Conservation (phyloP, 1,140 invertebrate species). For the Bombus pascuorum region DNA sequence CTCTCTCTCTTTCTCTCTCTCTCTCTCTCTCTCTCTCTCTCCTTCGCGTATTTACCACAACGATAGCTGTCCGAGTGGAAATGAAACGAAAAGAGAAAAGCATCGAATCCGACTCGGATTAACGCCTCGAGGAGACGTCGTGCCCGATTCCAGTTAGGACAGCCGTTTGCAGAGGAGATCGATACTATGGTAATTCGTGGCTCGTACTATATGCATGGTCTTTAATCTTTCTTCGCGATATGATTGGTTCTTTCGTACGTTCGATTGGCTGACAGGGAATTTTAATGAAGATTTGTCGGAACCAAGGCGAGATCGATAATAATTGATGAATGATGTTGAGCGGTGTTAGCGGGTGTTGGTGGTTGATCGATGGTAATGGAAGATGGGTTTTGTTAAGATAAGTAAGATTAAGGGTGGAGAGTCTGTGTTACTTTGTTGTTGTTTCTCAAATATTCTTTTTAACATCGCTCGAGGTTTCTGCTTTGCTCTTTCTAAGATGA, state of each 20-base stretch:
- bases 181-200: constrained; percentile 40
- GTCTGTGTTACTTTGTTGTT: too few species aligned
- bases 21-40: neutral
- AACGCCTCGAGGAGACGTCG: neutral
- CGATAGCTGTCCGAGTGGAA: neutral
- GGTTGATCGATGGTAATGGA: too few species aligned
- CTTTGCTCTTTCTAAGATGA: too few species aligned
- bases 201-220: neutral
- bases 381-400: too few species aligned
- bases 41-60: neutral
- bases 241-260: neutral
- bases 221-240: constrained; percentile 3
- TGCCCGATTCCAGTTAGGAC: constrained; percentile 21
- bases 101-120: neutral
- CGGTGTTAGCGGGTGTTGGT: neutral
- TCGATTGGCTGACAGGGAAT: neutral
- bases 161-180: neutral
- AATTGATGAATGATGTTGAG: neutral
- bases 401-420: too few species aligned
- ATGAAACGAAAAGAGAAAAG: neutral
- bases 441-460: too few species aligned
- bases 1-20: neutral
- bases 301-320: neutral
- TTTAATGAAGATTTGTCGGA: neutral
- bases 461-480: too few species aligned